Conservation (phyloP, 2,113 vertebrate genomes). For the Mustela lutreola region DNA sequence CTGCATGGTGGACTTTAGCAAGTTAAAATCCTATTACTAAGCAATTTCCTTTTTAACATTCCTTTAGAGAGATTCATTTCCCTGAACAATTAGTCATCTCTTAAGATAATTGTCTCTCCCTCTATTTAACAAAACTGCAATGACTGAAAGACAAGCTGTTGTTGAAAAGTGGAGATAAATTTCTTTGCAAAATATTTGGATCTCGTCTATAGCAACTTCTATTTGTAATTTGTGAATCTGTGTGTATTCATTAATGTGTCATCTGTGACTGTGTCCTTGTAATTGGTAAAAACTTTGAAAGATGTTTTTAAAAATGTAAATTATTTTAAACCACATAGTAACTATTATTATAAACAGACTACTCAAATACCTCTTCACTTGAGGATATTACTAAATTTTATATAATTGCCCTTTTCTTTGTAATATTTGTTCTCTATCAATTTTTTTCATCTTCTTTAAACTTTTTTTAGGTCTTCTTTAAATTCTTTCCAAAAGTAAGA, state of each 20-base stretch:
- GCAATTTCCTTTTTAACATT: conserved; percentile 61
- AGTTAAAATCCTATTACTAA: not conserved
- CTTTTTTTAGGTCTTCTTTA: not conserved
- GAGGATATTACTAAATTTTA: not conserved
- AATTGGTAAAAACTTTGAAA: conserved; percentile 46
- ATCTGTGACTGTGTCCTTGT: not conserved
- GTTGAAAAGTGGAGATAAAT: not conserved
- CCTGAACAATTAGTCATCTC: conserved; percentile 56
- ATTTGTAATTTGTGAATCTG: conserved; percentile 61
- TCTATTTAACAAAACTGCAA: conserved; percentile 25
- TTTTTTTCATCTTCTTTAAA: not conserved
- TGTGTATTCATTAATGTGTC: conserved; percentile 40
- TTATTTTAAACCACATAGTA: conserved; percentile 19
- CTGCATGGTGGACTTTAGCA: not conserved
- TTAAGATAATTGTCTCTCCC: conserved; percentile 41
- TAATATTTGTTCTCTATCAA: not conserved
- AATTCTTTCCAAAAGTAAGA: not conserved
- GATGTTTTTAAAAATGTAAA: conserved; percentile 35
- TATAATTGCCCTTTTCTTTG: conserved; percentile 20
- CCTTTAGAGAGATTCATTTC: conserved; percentile 55
- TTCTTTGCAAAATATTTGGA: conserved; percentile 34
- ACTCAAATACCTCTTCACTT: not conserved
- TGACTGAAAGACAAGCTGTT: conserved; percentile 36
- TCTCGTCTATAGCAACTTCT: not conserved
- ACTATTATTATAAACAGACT: conserved; percentile 24